Base-by-base conservation (phyloP, 2,797 vertebrate genomes). In the Pitangus sulphuratus region DNA sequence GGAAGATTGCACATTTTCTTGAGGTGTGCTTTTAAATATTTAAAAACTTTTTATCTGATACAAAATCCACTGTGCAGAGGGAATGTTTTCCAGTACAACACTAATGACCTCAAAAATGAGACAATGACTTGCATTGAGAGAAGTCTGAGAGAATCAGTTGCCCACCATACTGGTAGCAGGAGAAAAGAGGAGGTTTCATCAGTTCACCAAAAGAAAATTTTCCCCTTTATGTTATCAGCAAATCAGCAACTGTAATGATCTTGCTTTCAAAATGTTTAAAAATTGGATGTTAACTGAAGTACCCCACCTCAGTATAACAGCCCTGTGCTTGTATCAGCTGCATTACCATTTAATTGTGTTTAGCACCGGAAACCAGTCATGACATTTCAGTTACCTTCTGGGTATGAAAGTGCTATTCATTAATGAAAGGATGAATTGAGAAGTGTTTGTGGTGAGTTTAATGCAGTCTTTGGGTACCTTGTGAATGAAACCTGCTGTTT, bases 71-170 rank as follows among this genome's bases (percentile, higher is more conserved):
- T 3, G 30, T 56, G 51, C 24, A 31, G 47, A 54, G 20, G 53
- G 16, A 79, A 2, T 54, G 17, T 61, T 30, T 40, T 30, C 56
- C 33, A 9, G n/a, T 79, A 10, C 19, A 66, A 12, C 8, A 35
- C 8, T 14, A 30, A 48, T 11, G 15, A 54, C 39, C 20, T 86
- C 33, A 70, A 8, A 76, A 65, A 40, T 51, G 54, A 57, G 76
- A 39, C 16, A 9, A 1, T 62, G 9, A 8, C 24, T 81, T 61
- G 40, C 35, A 6, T 0, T 47, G 69, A 44, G 50, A 84, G 58
- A 37, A 25, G 13, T 44, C 20, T 66, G 33, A 12, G 30, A 47
- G 56, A 51, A 15, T 28, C 0, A 0, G 3, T 47, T 2, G 0
- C 71, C 2, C 12, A 17, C 37, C 30, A 18, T 25, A 42, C 8